Conservation (phyloP, 2,113 vertebrate species). For the sheep (Ovis aries) region DNA sequence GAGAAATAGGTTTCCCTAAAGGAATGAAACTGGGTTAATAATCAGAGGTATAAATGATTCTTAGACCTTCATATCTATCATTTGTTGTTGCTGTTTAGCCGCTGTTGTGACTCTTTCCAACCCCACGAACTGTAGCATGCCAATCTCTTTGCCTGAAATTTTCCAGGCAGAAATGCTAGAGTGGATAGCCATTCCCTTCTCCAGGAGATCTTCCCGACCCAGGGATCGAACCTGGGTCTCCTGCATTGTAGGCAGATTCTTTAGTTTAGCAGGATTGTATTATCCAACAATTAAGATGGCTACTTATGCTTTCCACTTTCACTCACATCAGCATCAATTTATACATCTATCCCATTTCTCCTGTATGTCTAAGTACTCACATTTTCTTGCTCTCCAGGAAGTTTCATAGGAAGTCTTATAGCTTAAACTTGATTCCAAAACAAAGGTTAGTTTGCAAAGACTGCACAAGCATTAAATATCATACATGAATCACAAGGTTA, state of each 20-base stretch:
- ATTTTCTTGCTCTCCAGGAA: neutral
- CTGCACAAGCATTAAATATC: neutral
- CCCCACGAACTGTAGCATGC: rapidly evolving
- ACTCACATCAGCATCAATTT: neutral
- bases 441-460: slow-evolving; percentile 9
- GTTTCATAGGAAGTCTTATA: neutral
- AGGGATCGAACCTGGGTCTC: neutral
- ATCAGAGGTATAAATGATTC: neutral
- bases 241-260: neutral
- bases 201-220: neutral
- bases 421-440: slow-evolving; percentile 16
- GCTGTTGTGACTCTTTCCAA: rapidly evolving
- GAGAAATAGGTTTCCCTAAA: neutral
- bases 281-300: neutral
- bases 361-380: neutral
- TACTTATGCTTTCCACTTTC: neutral
- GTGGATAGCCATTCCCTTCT: neutral
- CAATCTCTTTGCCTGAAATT: neutral
- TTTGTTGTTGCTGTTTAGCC: neutral
- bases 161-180: neutral
- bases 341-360: neutral
- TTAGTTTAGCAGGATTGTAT: neutral
- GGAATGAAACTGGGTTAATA: neutral
- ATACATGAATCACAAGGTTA: neutral
- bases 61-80: neutral